A percentile compares a stretch with the other conserved stretches of the same genome.
Conservation (phyloP, 2,888 invertebrate species). For the Lasioglossum morio region DNA sequence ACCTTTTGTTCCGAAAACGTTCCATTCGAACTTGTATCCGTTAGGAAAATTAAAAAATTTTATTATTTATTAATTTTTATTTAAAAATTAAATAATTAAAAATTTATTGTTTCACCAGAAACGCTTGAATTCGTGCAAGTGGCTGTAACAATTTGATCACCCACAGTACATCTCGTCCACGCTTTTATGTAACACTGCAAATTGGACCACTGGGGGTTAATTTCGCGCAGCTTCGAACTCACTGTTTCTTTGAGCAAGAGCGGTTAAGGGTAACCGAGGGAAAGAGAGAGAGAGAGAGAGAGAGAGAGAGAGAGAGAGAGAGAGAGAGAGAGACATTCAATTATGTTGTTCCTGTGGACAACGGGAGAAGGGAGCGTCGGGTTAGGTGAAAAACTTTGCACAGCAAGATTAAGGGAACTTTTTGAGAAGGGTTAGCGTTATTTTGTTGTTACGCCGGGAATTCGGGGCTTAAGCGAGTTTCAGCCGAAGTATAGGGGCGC, state of each 20-base stretch:
- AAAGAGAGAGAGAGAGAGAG: neutral
- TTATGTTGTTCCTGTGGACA: neutral
- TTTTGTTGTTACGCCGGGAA: slow-evolving; percentile 46
- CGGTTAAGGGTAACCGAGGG: neutral
- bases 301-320: neutral
- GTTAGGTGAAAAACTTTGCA: slow-evolving; percentile 26
- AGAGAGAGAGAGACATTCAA: neutral
- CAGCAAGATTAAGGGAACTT: slow-evolving; percentile 29
- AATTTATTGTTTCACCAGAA: neutral
- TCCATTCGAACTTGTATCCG: neutral
- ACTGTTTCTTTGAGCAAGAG: neutral
- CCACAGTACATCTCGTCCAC: neutral
- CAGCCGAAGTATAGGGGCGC: neutral
- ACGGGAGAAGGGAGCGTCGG: slow-evolving; percentile 5
- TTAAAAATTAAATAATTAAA: too few species aligned
- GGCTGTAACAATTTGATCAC: neutral
- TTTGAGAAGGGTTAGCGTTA: slow-evolving; percentile 21
- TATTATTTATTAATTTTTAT: too few species aligned
- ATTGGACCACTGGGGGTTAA: neutral
- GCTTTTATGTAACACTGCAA: neutral
- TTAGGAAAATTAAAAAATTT: too few species aligned
- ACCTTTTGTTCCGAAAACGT: neutral
- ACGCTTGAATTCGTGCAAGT: neutral
- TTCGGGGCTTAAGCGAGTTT: slow-evolving; percentile 56
- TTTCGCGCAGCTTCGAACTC: neutral